A percentile compares a stretch with the other conserved stretches of the same genome.
Conservation (phyloP, 2,888 invertebrate species). For the Hipparchia semele region DNA sequence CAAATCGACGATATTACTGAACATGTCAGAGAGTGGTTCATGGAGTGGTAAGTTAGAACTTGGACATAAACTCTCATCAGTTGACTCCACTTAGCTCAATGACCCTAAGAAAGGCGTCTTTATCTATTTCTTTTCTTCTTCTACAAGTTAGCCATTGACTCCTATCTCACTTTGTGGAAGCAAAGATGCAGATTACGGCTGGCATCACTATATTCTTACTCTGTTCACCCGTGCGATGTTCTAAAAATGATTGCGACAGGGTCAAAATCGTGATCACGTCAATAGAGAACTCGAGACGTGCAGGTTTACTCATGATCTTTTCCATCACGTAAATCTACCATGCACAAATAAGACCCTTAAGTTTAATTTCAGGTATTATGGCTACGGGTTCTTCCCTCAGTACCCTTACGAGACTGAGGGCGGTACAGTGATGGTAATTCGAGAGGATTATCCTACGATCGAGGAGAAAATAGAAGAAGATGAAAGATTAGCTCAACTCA, state of each 20-base stretch:
- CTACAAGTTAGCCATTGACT: no score
- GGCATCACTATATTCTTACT: no score
- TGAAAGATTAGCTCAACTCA: slow-evolving; percentile 41
- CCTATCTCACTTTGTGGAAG: no score
- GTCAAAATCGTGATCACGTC: no score
- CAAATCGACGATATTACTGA: slow-evolving; percentile 58
- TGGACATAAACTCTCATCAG: no score
- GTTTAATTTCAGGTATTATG: slow-evolving; percentile 50
- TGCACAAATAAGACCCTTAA: no score
- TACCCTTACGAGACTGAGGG: slow-evolving; percentile 74
- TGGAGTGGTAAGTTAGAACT: slow-evolving; percentile 50
- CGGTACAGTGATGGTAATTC: slow-evolving; percentile 74
- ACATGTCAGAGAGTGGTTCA: slow-evolving; percentile 54
- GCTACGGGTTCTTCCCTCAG: slow-evolving; percentile 67
- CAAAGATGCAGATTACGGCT: no score
- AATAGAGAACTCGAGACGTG: background rate
- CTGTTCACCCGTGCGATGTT: no score
- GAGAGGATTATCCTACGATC: slow-evolving; percentile 64
- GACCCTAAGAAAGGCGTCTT: no score
- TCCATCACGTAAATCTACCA: no score
- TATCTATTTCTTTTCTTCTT: no score
- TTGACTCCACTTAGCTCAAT: no score
- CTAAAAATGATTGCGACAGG: background rate
- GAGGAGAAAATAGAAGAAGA: slow-evolving; percentile 58
- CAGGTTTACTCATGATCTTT: background rate